A percentile compares a stretch with the other conserved stretches of the same genome.
Evolutionary conservation across 2,888 invertebrate species (phyloP).

Genomic region (Pachliopta kotzebuea): DNA sequence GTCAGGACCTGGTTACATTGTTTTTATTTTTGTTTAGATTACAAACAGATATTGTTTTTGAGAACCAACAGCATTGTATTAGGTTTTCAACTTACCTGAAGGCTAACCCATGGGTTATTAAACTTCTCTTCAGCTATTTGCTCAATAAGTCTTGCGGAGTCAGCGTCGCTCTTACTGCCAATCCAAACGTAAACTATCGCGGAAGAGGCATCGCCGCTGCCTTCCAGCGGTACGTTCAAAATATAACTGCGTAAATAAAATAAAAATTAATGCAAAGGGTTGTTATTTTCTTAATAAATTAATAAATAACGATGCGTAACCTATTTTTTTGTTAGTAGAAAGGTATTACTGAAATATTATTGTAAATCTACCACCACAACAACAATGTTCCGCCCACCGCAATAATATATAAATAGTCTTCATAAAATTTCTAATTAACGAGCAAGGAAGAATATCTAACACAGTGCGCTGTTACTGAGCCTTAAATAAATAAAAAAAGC

Average conservation of each 20-base stretch:
- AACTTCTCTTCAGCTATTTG: constrained; percentile 97
- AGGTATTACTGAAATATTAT: too few species aligned
- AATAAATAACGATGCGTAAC: background rate
- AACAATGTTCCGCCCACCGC: too few species aligned
- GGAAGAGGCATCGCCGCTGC: constrained; percentile 85
- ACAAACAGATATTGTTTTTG: too few species aligned
- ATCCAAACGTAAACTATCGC: constrained; percentile 98
- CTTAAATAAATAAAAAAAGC: too few species aligned
- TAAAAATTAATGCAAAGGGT: background rate
- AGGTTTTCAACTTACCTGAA: constrained; percentile 79
- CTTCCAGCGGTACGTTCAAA: constrained; percentile 94
- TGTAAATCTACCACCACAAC: too few species aligned
- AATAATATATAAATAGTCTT: too few species aligned
- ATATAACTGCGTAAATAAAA: constrained; percentile 87
- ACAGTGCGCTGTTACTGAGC: too few species aligned
- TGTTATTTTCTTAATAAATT: too few species aligned
- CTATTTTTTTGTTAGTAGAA: too few species aligned
- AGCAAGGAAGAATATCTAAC: too few species aligned
- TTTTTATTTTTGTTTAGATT: background rate
- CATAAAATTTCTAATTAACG: too few species aligned
- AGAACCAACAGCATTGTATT: too few species aligned
- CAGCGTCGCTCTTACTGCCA: constrained; percentile 90
- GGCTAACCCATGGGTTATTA: constrained; percentile 88
- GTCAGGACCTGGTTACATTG: constrained; percentile 83
- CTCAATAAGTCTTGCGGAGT: constrained; percentile 91